Evolutionary conservation across 2,113 vertebrate species (phyloP), one percentile per base, ranked within the genome.

Genomic region (Entomyzon cyanotis): DNA sequence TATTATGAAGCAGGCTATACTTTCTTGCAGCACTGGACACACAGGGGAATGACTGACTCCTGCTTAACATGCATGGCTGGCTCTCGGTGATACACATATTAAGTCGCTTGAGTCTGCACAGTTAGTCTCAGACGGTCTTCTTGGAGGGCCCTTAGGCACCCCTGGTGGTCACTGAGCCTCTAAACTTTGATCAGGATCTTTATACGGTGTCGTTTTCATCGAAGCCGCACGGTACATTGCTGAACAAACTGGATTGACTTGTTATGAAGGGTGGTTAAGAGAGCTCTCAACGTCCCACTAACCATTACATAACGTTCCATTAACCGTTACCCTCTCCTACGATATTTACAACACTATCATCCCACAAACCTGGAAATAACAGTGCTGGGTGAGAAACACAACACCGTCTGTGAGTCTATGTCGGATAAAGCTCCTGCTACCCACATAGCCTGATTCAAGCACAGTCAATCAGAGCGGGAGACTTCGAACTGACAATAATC

Each of bases 331-430:
- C 27, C 30, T 22, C 21, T 30, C 10, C 22, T 9, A 9, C 17
- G 16, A 10, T 1, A 11, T 9, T 4, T 8, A 23, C 33, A 46
- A 7, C 19, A 12, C n/a, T 3, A 2, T 2, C 44, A 3, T 2
- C 5, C 10, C 21, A 25, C 22, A 9, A 35, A 47, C 13, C 7
- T 2, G 4, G 24, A 15, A n/a, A 14, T 0, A 46, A 28, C 4
- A 5, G 39, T 1, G n/a, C 0, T 11, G 37, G 21, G 9, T 4
- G n/a, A 18, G 77, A 52, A 30, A 11, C 28, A 31, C 25, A 33
- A 10, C 20, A 7, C 9, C 25, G 4, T 0, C 9, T 22, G 8
- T 0, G 10, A 18, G 3, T 31, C 6, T 11, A 2, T 0, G 27
- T 1, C 2, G 15, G 16, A 15, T 2, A 42, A 33, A 28, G 23